Percentiles rank a stretch among this genome's conserved stretches.
Evolutionary conservation across 92 coral and sea anemone species (phyloP).

Genomic region (Porites divaricata): DNA sequence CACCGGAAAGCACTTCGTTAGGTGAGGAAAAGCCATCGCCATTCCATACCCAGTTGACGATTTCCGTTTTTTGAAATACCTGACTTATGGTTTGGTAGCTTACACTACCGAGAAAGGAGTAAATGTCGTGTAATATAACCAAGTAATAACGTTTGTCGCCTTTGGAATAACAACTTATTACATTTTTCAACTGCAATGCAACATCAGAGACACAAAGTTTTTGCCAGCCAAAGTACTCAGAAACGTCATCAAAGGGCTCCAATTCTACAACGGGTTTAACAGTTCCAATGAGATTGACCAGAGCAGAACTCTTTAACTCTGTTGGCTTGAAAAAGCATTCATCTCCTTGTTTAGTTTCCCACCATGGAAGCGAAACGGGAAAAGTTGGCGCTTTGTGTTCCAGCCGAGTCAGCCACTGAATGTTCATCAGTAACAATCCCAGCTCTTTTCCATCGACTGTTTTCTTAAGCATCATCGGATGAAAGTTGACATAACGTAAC

Average conservation of each 20-base stretch:
- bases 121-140: conserved; percentile 42
- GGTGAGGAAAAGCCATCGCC: conserved; percentile 79
- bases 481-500: too few species aligned
- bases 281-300: conserved; percentile 49
- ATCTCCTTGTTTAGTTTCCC: too few species aligned
- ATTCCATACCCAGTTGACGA: conserved; percentile 67
- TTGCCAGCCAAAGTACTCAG: conserved; percentile 57
- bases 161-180: conserved; percentile 19
- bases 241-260: not conserved
- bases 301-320: too few species aligned
- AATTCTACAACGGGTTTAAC: conserved; percentile 35
- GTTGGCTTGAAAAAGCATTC: too few species aligned
- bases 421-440: too few species aligned
- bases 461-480: too few species aligned
- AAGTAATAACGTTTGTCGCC: conserved; percentile 49
- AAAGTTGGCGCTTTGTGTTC: too few species aligned
- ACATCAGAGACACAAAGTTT: conserved; percentile 47
- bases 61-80: conserved; percentile 1
- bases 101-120: conserved; percentile 35
- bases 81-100: not conserved
- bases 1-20: conserved; percentile 13
- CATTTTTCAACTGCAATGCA: conserved; percentile 41
- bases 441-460: too few species aligned
- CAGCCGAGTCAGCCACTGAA: too few species aligned
- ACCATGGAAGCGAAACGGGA: too few species aligned